Percentiles rank a stretch among this genome's conserved stretches.
Evolutionary conservation across 2,797 vertebrate species (phyloP).

Genomic region (Cyclura pinguis): DNA sequence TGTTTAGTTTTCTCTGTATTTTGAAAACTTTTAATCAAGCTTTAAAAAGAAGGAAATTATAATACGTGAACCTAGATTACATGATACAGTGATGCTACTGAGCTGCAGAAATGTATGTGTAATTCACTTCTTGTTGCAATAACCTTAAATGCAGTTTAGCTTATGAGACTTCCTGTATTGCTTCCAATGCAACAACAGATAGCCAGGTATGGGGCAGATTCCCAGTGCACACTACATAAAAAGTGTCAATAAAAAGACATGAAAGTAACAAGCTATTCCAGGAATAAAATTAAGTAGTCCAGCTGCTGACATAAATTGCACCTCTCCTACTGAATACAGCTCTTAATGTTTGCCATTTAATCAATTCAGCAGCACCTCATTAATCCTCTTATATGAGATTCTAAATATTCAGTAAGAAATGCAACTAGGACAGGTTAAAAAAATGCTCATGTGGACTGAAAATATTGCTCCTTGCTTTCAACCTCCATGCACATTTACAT

Average conservation of each 20-base stretch:
- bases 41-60: too few relatives aligned
- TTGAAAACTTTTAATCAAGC: too few relatives aligned
- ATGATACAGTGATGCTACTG: neutral
- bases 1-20: too few relatives aligned
- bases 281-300: slow-evolving; percentile 22
- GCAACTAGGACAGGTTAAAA: neutral
- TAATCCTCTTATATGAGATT: slow-evolving; percentile 32
- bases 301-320: slow-evolving; percentile 36
- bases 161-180: neutral
- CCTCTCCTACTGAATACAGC: neutral
- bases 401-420: slow-evolving; percentile 29
- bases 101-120: neutral
- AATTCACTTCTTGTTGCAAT: neutral
- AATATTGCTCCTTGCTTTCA: neutral
- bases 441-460: neutral
- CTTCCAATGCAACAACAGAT: slow-evolving; percentile 15
- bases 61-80: neutral
- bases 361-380: slow-evolving; percentile 33
- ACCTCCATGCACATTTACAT: neutral
- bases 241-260: neutral
- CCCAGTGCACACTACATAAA: neutral
- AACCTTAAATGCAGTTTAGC: neutral
- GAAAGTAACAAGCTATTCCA: neutral
- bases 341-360: slow-evolving; percentile 11
- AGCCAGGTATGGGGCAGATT: neutral